phyloP scores from a whole-genome alignment of 2,888 invertebrate genomes.

The Steromphala cineraria region DNA sequence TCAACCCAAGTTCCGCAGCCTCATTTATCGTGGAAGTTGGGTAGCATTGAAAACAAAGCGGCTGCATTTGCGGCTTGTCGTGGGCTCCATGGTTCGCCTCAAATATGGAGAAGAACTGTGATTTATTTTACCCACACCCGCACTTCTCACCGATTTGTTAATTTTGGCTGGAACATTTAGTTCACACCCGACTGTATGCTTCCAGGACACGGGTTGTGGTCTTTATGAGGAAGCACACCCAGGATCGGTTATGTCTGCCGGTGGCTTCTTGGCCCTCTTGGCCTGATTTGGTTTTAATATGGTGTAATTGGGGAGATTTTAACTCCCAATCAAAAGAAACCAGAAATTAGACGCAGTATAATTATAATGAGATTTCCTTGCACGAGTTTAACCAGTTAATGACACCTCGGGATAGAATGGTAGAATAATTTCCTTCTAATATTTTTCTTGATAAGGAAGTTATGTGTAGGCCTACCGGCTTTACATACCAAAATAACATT shows the following conservation, averaged over 20 bases:
- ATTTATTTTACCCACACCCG: conserved; percentile 8
- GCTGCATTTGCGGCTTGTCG: neutral
- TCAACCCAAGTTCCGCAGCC: neutral
- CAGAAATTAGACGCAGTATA: no score
- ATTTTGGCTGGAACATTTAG: conserved; percentile 8
- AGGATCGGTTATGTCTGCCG: neutral
- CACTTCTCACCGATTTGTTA: neutral
- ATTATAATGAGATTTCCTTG: no score
- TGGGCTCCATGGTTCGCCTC: neutral
- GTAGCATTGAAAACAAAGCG: neutral
- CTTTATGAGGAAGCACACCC: neutral
- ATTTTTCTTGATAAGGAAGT: no score
- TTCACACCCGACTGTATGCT: neutral
- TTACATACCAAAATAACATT: no score
- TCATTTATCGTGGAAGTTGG: neutral
- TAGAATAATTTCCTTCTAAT: no score
- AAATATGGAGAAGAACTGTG: neutral
- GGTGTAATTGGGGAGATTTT: neutral
- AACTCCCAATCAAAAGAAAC: neutral
- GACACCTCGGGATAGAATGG: no score
- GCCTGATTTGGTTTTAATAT: neutral
- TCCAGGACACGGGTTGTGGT: neutral
- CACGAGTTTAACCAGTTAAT: no score
- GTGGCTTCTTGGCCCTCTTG: no score
- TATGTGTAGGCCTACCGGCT: no score